Conservation (phyloP, 2,888 invertebrate genomes). For the Brachypalpus laphriformis region DNA sequence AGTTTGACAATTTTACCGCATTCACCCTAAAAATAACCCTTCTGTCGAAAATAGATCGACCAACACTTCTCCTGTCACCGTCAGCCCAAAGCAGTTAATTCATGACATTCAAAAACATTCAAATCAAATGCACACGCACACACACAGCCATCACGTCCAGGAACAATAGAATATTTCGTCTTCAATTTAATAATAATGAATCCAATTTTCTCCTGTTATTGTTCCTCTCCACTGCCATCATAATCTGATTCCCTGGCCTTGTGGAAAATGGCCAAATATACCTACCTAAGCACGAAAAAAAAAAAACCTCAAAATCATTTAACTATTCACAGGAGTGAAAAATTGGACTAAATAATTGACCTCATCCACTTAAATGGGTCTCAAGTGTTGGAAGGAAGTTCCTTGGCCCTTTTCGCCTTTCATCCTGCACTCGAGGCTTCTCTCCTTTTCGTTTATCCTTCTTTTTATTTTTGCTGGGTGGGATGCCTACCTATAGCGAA, state of each 20-base stretch:
- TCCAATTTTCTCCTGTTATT: constrained; percentile 8
- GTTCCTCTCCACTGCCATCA: neutral
- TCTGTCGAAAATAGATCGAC: neutral
- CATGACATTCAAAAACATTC: neutral
- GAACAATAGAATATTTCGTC: neutral
- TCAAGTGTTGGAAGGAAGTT: constrained; percentile 48
- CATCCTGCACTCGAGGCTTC: constrained; percentile 21
- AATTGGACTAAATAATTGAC: constrained; percentile 70
- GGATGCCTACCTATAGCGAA: constrained; percentile 32
- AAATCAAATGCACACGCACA: neutral
- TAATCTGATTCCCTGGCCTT: neutral
- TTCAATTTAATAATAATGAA: constrained; percentile 12
- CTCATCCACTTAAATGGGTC: constrained; percentile 67
- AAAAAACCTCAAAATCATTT: constrained; percentile 66
- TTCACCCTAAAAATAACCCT: too few relatives aligned
- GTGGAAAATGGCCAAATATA: neutral
- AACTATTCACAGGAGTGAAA: constrained; percentile 66
- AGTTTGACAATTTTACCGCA: too few relatives aligned
- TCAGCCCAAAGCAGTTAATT: neutral
- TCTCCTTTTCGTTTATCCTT: constrained; percentile 8
- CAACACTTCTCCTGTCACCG: neutral
- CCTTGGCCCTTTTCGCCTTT: constrained; percentile 29
- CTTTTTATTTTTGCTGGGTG: neutral
- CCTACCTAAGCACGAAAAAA: constrained; percentile 18
- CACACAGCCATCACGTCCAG: neutral